These are phyloP conservation scores for Meta bourneti DNA, from an alignment of 2,888 invertebrate species.

Conservation along the genomic window DNA sequence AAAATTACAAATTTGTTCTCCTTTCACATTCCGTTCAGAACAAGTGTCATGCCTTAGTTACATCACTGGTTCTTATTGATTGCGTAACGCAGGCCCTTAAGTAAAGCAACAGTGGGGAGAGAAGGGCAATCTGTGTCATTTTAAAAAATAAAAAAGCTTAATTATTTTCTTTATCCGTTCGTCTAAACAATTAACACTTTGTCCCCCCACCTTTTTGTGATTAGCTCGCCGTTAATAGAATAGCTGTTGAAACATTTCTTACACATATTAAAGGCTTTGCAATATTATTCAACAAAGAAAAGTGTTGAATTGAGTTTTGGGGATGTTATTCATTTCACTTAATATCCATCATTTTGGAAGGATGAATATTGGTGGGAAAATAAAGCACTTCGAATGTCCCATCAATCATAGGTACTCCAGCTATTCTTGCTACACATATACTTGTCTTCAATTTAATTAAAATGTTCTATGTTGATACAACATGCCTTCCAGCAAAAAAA, in stretches of 20 bases:
- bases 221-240: neutral
- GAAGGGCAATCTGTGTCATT: too few species aligned
- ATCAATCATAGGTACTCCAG: neutral
- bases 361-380: neutral
- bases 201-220: neutral
- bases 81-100: too few species aligned
- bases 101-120: too few species aligned
- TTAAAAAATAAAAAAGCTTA: neutral
- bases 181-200: neutral
- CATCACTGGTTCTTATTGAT: too few species aligned
- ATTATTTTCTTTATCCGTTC: neutral
- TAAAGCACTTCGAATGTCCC: neutral
- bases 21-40: too few species aligned
- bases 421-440: neutral
- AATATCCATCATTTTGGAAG: neutral
- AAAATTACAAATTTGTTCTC: too few species aligned
- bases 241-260: neutral
- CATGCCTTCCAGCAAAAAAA: neutral
- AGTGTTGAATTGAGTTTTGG: neutral
- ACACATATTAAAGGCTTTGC: neutral
- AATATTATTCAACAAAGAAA: neutral
- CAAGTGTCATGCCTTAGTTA: too few species aligned
- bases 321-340: neutral
- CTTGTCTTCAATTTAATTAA: neutral
- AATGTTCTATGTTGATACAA: neutral